phyloP scores from a whole-genome alignment of 2,888 invertebrate species.

The Buathra laborator region DNA sequence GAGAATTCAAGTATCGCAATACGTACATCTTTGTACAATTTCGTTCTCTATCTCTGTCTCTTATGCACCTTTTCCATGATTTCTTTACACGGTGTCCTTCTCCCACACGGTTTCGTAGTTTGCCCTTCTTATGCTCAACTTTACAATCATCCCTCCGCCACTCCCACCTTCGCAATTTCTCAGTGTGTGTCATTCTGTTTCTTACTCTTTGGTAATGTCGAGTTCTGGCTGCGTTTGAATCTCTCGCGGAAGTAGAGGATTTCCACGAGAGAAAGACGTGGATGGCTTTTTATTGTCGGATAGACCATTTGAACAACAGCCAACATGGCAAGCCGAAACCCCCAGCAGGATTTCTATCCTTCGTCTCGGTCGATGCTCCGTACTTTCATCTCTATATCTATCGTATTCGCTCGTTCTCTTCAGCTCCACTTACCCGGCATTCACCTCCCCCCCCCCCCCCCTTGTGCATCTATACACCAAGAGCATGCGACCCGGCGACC shows the following conservation, averaged over 20 bases:
- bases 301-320: slow-evolving; percentile 84
- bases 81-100: slow-evolving; percentile 18
- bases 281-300: slow-evolving; percentile 83
- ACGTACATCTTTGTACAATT: slow-evolving; percentile 44
- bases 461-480: slow-evolving; percentile 28
- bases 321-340: slow-evolving; percentile 79
- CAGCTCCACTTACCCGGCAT: slow-evolving; percentile 43
- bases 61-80: slow-evolving; percentile 24
- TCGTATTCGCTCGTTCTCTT: slow-evolving; percentile 37
- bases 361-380: slow-evolving; percentile 49
- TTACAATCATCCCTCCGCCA: slow-evolving; percentile 36
- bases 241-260: slow-evolving; percentile 80
- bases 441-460: not conserved
- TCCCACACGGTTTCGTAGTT: slow-evolving; percentile 27
- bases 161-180: slow-evolving; percentile 25
- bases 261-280: slow-evolving; percentile 77
- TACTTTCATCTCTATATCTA: slow-evolving; percentile 35
- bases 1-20: slow-evolving; percentile 45
- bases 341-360: slow-evolving; percentile 48
- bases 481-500: slow-evolving; percentile 55
- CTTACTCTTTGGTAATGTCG: slow-evolving; percentile 40
- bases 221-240: slow-evolving; percentile 77
- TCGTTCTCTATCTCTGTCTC: slow-evolving; percentile 33
- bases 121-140: slow-evolving; percentile 12
- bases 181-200: slow-evolving; percentile 19